phyloP scores from a whole-genome alignment of 2,797 vertebrate species.

The Hybognathus amarus region DNA sequence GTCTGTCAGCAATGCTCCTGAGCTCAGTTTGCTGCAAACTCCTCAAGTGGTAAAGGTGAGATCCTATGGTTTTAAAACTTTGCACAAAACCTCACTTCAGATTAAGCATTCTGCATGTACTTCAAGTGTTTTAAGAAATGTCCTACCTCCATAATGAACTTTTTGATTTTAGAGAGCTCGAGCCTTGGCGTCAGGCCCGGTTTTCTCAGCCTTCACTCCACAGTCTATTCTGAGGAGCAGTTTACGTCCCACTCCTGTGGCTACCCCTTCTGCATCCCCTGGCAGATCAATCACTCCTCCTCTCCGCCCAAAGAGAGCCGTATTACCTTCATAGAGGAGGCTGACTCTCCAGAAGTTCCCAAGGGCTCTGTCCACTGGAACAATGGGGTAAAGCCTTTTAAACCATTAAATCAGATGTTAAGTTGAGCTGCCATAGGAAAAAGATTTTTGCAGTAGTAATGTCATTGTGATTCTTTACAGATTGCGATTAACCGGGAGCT shows the following conservation, averaged over 20 bases:
- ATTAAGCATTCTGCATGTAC: background rate
- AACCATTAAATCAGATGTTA: background rate
- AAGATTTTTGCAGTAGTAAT: background rate
- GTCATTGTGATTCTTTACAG: conserved; percentile 65
- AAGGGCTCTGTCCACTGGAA: conserved; percentile 77
- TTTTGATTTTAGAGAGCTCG: conserved; percentile 83
- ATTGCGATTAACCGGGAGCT: conserved; percentile 74
- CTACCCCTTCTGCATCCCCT: conserved; percentile 89
- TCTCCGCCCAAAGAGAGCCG: conserved; percentile 85
- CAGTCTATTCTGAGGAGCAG: conserved; percentile 94
- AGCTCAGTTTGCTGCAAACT: conserved; percentile 86
- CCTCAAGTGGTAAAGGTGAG: conserved; percentile 90
- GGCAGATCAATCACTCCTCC: conserved; percentile 89
- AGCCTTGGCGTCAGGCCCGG: conserved; percentile 81
- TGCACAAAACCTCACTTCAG: background rate
- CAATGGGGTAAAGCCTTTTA: conserved; percentile 74
- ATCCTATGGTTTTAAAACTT: background rate
- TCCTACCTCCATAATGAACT: conserved; percentile 8
- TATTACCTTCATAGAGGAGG: conserved; percentile 88
- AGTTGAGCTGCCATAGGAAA: background rate
- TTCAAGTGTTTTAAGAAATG: background rate
- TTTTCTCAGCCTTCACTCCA: conserved; percentile 88
- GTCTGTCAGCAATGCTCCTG: conserved; percentile 75
- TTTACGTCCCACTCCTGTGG: conserved; percentile 87
- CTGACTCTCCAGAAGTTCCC: conserved; percentile 63